phyloP scores from a whole-genome alignment of 2,113 vertebrate species.

The Malurus alboscapulatus region DNA sequence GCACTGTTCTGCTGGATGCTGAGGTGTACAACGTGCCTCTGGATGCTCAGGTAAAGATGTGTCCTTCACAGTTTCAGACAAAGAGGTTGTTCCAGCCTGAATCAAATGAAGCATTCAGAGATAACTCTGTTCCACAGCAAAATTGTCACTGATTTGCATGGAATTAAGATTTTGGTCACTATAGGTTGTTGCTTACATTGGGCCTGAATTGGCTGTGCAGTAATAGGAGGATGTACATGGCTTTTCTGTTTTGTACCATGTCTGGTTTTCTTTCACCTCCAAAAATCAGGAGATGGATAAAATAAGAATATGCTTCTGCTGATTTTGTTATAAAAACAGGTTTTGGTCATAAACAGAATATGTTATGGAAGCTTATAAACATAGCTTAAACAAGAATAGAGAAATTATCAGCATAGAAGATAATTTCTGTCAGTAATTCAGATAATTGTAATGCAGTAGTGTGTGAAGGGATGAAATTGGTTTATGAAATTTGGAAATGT shows the following conservation, averaged over 20 bases:
- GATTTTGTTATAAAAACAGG: background rate
- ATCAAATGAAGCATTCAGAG: background rate
- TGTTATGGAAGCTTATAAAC: background rate
- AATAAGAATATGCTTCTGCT: background rate
- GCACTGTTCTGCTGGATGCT: constrained; percentile 93
- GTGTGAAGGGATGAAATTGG: background rate
- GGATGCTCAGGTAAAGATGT: constrained; percentile 86
- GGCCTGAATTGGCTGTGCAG: background rate
- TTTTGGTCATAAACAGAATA: background rate
- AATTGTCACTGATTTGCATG: background rate
- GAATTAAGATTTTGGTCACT: background rate
- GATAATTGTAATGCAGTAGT: background rate
- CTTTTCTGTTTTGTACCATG: background rate
- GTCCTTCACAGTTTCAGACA: background rate
- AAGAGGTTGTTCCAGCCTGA: background rate
- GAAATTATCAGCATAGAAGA: background rate
- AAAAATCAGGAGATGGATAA: background rate
- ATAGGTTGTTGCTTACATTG: background rate
- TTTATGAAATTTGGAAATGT: background rate
- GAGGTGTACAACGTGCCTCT: constrained; percentile 97
- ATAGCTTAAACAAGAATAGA: background rate
- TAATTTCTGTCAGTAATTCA: background rate
- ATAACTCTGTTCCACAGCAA: background rate
- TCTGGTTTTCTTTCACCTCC: background rate
- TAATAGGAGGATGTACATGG: fast-evolving